These are phyloP conservation scores for Drosophila aldrichi DNA, from an alignment of 2,888 invertebrate genomes.

Conservation along the genomic window DNA sequence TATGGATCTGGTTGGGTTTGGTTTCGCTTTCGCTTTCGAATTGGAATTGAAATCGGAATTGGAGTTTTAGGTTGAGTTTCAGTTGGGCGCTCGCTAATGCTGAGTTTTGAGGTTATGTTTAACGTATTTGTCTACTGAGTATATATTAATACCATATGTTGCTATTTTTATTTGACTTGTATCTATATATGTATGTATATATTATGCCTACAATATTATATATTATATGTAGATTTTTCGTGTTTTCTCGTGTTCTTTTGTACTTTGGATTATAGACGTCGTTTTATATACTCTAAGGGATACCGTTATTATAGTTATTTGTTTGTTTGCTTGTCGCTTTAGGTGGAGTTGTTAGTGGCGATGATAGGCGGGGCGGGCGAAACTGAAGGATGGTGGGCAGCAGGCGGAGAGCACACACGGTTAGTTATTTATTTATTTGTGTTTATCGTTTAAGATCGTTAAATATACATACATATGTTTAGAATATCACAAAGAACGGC, in stretches of 20 bases:
- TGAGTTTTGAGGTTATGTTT: conserved; percentile 56
- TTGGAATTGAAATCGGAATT: not conserved
- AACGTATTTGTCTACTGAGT: conserved; percentile 53
- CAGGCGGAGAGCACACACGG: conserved; percentile 44
- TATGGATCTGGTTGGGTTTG: conserved; percentile 57
- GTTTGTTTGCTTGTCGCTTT: conserved; percentile 13
- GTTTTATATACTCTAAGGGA: conserved; percentile 52
- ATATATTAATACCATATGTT: conserved; percentile 78
- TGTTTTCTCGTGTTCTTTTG: conserved; percentile 58
- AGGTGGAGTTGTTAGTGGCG: conserved; percentile 61
- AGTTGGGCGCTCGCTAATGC: conserved; percentile 22
- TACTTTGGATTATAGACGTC: conserved; percentile 78
- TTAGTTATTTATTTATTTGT: conserved; percentile 10
- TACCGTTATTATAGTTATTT: conserved; percentile 33
- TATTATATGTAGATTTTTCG: conserved; percentile 29
- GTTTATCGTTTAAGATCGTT: conserved; percentile 26
- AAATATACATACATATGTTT: conserved; percentile 33
- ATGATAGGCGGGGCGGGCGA: conserved; percentile 52
- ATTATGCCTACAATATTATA: conserved; percentile 20
- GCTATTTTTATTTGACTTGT: conserved; percentile 52
- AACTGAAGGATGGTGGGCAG: conserved; percentile 52
- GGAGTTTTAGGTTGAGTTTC: conserved; percentile 24
- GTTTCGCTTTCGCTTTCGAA: conserved; percentile 26
- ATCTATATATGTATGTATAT: conserved; percentile 4
- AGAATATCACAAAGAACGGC: conserved; percentile 58